These are phyloP conservation scores for Sciurus vulgaris DNA, from an alignment of 2,797 vertebrate species.

Conservation along the genomic window DNA sequence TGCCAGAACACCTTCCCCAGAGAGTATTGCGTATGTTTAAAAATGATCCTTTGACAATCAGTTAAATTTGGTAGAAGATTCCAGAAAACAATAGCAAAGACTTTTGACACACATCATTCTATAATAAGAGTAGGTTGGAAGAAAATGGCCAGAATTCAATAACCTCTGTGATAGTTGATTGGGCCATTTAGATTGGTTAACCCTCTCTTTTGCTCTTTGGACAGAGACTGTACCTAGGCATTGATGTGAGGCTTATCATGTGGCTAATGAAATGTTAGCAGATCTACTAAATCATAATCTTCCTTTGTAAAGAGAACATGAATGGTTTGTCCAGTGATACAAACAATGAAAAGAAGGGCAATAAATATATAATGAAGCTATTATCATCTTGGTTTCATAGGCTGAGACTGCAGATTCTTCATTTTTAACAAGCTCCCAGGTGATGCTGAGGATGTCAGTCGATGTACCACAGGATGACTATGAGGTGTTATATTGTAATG, in stretches of 20 bases:
- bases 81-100: background rate
- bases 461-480: background rate
- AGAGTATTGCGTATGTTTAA: background rate
- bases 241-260: background rate
- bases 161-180: background rate
- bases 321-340: background rate
- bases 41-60: background rate
- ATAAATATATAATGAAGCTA: background rate
- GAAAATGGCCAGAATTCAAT: background rate
- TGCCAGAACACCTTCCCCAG: background rate
- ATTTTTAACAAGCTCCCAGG: slow-evolving; percentile 64
- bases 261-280: background rate
- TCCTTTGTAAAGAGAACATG: background rate
- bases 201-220: background rate
- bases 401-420: slow-evolving; percentile 19
- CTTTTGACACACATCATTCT: background rate
- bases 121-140: background rate
- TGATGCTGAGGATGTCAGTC: background rate
- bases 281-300: background rate
- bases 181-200: background rate
- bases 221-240: background rate
- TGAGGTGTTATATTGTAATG: background rate
- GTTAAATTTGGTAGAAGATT: background rate
- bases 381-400: slow-evolving; percentile 3
- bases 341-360: background rate